Evolutionary conservation across 2,888 invertebrate species (phyloP).

Genomic region (Rhingia rostrata): DNA sequence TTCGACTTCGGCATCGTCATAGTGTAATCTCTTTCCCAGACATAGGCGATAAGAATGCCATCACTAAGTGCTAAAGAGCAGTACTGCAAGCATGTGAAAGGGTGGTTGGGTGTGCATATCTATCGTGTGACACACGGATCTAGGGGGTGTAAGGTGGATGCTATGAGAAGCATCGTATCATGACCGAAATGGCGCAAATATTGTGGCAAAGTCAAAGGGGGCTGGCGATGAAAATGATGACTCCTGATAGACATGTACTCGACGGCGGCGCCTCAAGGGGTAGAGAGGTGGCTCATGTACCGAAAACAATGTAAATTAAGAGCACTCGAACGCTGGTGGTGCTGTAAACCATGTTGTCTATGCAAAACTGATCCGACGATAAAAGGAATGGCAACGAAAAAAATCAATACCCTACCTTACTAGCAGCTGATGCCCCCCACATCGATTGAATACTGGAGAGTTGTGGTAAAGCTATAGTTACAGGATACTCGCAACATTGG

Average conservation of each 20-base stretch:
- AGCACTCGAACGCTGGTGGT: conserved; percentile 23
- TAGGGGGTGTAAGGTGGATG: neutral
- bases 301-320: conserved; percentile 73
- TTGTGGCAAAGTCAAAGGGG: conserved; percentile 34
- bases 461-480: neutral
- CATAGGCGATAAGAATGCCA: conserved; percentile 61
- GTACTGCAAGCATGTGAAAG: conserved; percentile 12
- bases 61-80: conserved; percentile 59
- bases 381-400: conserved; percentile 16
- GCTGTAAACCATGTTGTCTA: conserved; percentile 38
- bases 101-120: conserved; percentile 8
- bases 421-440: conserved; percentile 63
- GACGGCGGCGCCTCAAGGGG: neutral
- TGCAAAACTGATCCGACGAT: conserved; percentile 50
- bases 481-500: conserved; percentile 10
- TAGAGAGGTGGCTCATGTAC: conserved; percentile 30
- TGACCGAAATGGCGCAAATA: conserved; percentile 67
- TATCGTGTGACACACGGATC: conserved; percentile 19
- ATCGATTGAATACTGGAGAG: conserved; percentile 3
- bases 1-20: neutral
- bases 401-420: conserved; percentile 59
- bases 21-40: conserved; percentile 49
- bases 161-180: conserved; percentile 39
- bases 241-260: conserved; percentile 53
- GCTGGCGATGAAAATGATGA: conserved; percentile 22